Percentiles rank a stretch among this genome's conserved stretches.
Evolutionary conservation across 2,113 vertebrate species (phyloP).

Genomic region (Calypte anna): DNA sequence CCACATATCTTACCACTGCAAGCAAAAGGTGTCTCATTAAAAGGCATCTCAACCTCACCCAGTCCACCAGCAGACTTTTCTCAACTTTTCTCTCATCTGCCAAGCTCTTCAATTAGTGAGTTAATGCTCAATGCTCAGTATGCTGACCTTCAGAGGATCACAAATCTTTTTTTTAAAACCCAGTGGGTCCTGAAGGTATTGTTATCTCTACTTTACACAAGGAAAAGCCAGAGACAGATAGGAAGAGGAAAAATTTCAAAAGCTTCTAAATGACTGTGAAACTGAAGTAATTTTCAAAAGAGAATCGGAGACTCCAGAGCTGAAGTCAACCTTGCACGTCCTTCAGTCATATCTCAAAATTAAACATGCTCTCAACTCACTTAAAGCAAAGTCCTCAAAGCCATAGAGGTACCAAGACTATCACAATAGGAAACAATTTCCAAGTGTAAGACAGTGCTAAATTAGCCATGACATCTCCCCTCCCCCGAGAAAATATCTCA

Average conservation of each 20-base stretch:
- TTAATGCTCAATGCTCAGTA: not conserved
- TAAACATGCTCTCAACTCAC: not conserved
- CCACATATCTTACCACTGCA: not conserved
- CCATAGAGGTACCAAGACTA: not conserved
- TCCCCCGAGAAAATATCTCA: not conserved
- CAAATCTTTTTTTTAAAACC: not conserved
- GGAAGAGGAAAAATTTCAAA: not conserved
- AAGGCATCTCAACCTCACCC: not conserved
- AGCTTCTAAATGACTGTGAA: constrained; percentile 7
- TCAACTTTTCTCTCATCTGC: not conserved
- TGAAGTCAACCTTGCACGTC: not conserved
- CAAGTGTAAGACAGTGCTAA: not conserved
- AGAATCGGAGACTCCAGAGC: not conserved
- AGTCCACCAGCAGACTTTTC: not conserved
- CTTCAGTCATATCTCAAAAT: constrained; percentile 6
- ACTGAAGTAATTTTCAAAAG: constrained; percentile 14
- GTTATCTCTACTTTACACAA: constrained; percentile 6
- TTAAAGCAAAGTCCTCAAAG: not conserved
- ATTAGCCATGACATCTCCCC: not conserved
- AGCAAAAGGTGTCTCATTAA: not conserved
- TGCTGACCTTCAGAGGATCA: not conserved
- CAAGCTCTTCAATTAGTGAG: not conserved
- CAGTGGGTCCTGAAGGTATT: not conserved
- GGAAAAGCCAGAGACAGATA: not conserved
- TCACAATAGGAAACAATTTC: not conserved